Evolutionary conservation across 2,113 vertebrate genomes (phyloP).

Genomic region (Corapipo altera): DNA sequence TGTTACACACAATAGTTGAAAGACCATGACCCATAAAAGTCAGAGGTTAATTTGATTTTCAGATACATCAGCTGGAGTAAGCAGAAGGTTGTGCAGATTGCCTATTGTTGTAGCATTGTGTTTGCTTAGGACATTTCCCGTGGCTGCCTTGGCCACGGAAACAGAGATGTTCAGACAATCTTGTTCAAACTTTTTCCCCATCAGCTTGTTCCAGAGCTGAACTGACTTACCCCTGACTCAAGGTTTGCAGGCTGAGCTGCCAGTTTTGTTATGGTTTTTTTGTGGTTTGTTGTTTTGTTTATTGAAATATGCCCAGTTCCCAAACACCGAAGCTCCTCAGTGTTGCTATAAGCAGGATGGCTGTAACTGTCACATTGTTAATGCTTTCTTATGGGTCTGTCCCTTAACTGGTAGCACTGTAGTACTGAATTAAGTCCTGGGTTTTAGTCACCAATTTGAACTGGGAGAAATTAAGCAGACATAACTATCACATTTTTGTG

Average conservation of each 20-base stretch:
- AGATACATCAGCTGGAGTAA: slow-evolving; percentile 17
- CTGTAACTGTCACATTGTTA: background rate
- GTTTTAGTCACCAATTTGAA: background rate
- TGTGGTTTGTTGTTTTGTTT: background rate
- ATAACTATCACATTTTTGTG: background rate
- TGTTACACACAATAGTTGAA: background rate
- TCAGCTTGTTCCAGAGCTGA: background rate
- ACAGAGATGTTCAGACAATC: background rate
- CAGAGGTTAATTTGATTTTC: slow-evolving; percentile 56
- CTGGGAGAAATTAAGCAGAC: background rate
- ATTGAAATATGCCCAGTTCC: background rate
- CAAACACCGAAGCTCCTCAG: background rate
- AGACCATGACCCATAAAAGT: background rate
- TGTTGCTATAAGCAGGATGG: too few species aligned
- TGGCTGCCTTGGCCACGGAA: background rate
- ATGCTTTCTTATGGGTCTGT: background rate
- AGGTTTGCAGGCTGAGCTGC: background rate
- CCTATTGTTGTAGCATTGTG: slow-evolving; percentile 9
- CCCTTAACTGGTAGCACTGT: background rate
- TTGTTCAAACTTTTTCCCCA: background rate
- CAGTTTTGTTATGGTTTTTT: background rate
- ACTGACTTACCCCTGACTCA: background rate
- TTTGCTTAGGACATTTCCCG: background rate
- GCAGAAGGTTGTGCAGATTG: background rate
- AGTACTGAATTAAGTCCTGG: background rate